Evolutionary conservation across 2,888 invertebrate genomes (phyloP).

Genomic region (Melitaea athalia): DNA sequence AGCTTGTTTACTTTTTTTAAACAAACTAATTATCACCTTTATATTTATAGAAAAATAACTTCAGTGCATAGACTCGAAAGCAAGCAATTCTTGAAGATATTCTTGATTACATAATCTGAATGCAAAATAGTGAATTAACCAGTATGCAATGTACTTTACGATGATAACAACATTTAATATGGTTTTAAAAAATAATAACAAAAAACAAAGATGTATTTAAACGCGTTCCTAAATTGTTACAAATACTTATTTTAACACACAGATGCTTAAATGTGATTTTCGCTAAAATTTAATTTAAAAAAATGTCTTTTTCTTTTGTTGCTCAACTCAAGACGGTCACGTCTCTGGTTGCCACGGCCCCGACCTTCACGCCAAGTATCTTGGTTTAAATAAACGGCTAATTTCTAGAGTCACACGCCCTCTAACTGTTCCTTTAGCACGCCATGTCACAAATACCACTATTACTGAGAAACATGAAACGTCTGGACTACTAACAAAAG

Average conservation of each 20-base stretch:
- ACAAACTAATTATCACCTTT: neutral
- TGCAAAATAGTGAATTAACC: too few relatives aligned
- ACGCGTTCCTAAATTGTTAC: too few relatives aligned
- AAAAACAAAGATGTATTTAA: too few relatives aligned
- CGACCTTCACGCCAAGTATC: conserved; percentile 62
- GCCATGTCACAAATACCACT: conserved; percentile 49
- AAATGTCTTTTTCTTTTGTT: neutral
- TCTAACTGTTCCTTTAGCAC: conserved; percentile 57
- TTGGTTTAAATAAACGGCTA: conserved; percentile 60
- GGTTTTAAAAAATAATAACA: too few relatives aligned
- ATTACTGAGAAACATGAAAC: conserved; percentile 50
- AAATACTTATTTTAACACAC: too few relatives aligned
- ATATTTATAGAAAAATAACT: neutral
- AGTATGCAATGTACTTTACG: too few relatives aligned
- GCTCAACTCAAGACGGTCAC: conserved; percentile 42
- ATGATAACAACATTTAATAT: too few relatives aligned
- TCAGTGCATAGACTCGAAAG: too few relatives aligned
- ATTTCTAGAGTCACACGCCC: conserved; percentile 54
- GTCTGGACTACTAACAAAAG: conserved; percentile 5
- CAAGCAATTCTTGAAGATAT: too few relatives aligned
- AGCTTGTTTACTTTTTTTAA: neutral
- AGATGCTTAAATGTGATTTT: too few relatives aligned
- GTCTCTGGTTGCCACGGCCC: conserved; percentile 64
- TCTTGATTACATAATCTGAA: too few relatives aligned
- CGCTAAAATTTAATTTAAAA: neutral